Conservation (phyloP, 2,797 vertebrate genomes). For the Microctenopoma stevenorrisi region DNA sequence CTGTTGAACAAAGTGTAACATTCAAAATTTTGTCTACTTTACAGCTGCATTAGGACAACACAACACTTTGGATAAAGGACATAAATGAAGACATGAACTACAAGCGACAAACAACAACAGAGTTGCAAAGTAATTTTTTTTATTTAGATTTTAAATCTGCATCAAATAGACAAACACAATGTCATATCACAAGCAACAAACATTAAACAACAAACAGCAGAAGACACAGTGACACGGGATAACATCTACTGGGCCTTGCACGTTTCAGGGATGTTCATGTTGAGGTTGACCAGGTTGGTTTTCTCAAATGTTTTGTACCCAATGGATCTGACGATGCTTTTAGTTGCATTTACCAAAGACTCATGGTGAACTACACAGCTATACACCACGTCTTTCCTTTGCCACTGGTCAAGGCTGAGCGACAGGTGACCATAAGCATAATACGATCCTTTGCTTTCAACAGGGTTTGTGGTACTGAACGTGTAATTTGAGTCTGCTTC, state of each 20-base stretch:
- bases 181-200: slow-evolving; percentile 70
- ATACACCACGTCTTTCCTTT: background rate
- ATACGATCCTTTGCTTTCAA: slow-evolving; percentile 52
- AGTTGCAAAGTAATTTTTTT: slow-evolving; percentile 67
- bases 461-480: slow-evolving; percentile 57
- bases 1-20: background rate
- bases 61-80: slow-evolving; percentile 8
- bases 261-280: slow-evolving; percentile 60
- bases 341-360: slow-evolving; percentile 52
- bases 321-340: slow-evolving; percentile 62
- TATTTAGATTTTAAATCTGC: slow-evolving; percentile 79
- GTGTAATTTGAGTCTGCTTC: background rate
- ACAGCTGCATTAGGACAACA: background rate
- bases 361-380: slow-evolving; percentile 83
- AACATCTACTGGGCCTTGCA: slow-evolving; percentile 73
- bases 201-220: slow-evolving; percentile 61
- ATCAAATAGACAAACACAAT: slow-evolving; percentile 72
- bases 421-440: slow-evolving; percentile 79
- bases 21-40: background rate
- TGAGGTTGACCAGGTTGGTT: slow-evolving; percentile 75
- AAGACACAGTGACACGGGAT: slow-evolving; percentile 57
- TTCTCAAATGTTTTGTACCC: slow-evolving; percentile 54
- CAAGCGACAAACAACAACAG: slow-evolving; percentile 65
- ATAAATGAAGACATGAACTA: slow-evolving; percentile 44
- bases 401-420: slow-evolving; percentile 39